phyloP scores from a whole-genome alignment of 1,140 invertebrate genomes.

The Teleopsis dalmanni region DNA sequence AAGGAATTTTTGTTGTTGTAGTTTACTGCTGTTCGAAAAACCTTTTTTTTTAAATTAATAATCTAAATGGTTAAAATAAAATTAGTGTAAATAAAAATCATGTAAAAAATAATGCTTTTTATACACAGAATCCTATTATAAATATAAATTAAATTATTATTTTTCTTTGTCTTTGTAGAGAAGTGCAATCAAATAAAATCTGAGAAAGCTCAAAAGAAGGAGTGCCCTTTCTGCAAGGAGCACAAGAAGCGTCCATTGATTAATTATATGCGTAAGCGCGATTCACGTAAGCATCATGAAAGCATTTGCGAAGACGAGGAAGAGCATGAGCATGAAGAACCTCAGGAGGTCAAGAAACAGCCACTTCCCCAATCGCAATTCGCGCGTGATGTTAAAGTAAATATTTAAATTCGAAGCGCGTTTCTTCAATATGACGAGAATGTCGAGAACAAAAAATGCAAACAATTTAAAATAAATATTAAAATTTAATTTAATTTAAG shows the following conservation, averaged over 20 bases:
- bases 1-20: no score
- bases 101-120: not conserved
- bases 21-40: no score
- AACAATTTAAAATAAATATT: no score
- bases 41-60: no score
- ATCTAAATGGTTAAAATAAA: not conserved
- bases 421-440: no score
- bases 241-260: constrained; percentile 49
- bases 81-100: not conserved
- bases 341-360: not conserved
- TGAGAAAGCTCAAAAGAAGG: constrained; percentile 41
- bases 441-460: no score
- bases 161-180: constrained; percentile 29
- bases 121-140: not conserved
- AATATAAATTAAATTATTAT: not conserved
- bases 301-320: constrained; percentile 52
- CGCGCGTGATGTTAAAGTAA: no score
- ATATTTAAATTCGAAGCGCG: no score
- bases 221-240: constrained; percentile 52
- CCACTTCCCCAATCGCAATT: no score
- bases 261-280: constrained; percentile 49
- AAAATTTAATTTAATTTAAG: no score
- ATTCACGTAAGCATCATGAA: constrained; percentile 46
- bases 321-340: constrained; percentile 22
- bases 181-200: constrained; percentile 35